These are phyloP conservation scores for Varecia variegata DNA, from an alignment of 2,797 vertebrate genomes.

Conservation along the genomic window DNA sequence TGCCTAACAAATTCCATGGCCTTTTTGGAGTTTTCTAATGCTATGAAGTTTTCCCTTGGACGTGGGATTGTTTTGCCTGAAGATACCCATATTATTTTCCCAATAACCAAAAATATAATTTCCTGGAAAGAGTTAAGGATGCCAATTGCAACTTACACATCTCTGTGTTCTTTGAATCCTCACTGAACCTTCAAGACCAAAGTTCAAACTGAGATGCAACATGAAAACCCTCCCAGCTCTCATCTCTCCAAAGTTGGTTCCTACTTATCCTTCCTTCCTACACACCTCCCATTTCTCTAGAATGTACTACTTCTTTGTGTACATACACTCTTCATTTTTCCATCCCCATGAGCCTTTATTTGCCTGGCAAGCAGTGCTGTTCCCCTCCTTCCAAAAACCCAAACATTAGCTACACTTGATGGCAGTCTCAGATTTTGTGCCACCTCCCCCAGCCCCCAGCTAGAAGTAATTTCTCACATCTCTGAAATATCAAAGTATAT, in stretches of 20 bases:
- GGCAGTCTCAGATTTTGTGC: background rate
- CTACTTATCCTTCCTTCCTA: background rate
- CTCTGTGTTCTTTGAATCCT: background rate
- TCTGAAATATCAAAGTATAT: background rate
- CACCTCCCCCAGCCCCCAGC: background rate
- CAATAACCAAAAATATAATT: background rate
- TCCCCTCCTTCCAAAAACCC: background rate
- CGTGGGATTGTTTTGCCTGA: background rate
- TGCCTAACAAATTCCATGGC: background rate
- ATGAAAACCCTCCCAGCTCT: background rate
- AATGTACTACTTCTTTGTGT: background rate
- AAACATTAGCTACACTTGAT: background rate
- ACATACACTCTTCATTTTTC: background rate
- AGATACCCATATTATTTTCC: background rate
- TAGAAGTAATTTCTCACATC: background rate
- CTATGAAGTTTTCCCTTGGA: background rate
- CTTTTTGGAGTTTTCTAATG: background rate
- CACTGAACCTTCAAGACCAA: background rate
- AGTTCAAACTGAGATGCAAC: background rate
- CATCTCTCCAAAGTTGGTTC: background rate
- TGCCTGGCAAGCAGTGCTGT: background rate
- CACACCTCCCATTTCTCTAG: background rate
- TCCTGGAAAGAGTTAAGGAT: constrained; percentile 8
- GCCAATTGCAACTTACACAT: background rate
- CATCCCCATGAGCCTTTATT: background rate